Evolutionary conservation across 1,140 invertebrate genomes (phyloP), one percentile per base, ranked within the genome.

Genomic region (Zaprionus taronus): DNA sequence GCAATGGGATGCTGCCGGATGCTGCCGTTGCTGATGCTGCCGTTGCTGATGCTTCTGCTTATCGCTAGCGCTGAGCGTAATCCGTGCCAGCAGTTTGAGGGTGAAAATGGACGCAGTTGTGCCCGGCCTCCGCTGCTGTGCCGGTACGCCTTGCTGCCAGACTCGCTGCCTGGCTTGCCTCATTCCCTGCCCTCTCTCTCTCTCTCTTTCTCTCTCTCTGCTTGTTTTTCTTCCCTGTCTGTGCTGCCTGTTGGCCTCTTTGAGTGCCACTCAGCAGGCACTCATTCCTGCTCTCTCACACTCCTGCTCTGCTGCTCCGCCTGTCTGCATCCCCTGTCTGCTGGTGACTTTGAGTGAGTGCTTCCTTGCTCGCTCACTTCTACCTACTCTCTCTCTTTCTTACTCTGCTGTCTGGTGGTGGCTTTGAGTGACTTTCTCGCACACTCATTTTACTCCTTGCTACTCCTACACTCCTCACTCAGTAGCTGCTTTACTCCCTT

Each of bases 1-100:
- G 85, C 78, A 44, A 26, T n/a, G 3, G 63, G 36, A 20, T 41
- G 47, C 5, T 22, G 51, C 62, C 51, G 68, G 41, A 26, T 63
- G 55, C 44, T 61, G 55, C 31, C 28, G 65, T 11, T 47, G 65
- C n/a, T 67, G 36, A 7, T 73, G 58, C 38, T 73, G 77, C 68
- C n/a, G n/a, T n/a, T 75, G 55, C 31, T 38, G 57, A 6, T 53
- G 36, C 36, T 47, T 44, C 38, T 73, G 77, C 68, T 87, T 89
- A 84, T 79, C 81, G 66, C 76, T 26, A 28, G 44, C 38, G 34
- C 77, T 83, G 81, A 79, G 81, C 84, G 84, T 87, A 87, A 87
- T 87, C 84, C 84, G 75, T 73, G 80, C 47, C 38, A 58, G 44
- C 26, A 65, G 49, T 77, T 73, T 56, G 81, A 62, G 62, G 72